Evolutionary conservation across 1,140 invertebrate species (phyloP).

Genomic region (Drosophila gunungcola): DNA sequence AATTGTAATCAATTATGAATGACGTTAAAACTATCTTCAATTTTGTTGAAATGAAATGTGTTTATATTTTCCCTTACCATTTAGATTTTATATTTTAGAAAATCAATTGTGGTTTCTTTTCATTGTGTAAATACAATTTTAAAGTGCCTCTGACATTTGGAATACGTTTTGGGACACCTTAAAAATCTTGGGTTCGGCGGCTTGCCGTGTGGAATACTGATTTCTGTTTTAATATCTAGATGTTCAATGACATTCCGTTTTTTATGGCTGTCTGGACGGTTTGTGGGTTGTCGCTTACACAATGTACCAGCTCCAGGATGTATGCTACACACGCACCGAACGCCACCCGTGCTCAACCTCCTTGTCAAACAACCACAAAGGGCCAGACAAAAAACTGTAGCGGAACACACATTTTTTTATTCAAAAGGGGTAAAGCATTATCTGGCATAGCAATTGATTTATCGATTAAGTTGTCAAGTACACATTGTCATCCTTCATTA

Average conservation of each 20-base stretch:
- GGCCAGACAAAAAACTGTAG: constrained; percentile 41
- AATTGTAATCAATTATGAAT: too few species aligned
- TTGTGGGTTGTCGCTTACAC: constrained; percentile 34
- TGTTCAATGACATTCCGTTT: constrained; percentile 72
- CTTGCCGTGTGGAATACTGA: constrained; percentile 56
- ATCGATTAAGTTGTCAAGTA: constrained; percentile 82
- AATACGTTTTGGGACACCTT: constrained; percentile 36
- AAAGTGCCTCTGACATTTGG: constrained; percentile 17
- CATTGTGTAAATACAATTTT: constrained; percentile 4
- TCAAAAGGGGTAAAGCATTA: constrained; percentile 71
- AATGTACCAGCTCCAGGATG: constrained; percentile 41
- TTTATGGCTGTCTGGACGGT: constrained; percentile 56
- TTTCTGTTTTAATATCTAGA: constrained; percentile 66
- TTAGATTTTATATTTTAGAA: too few species aligned
- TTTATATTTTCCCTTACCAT: too few species aligned
- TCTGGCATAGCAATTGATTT: constrained; percentile 77
- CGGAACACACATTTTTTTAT: constrained; percentile 42
- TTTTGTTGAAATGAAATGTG: too few species aligned
- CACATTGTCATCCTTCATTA: constrained; percentile 78
- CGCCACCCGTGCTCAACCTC: neutral
- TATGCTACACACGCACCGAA: constrained; percentile 60
- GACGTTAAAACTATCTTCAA: too few species aligned
- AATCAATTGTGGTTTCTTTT: too few species aligned
- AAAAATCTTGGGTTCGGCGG: constrained; percentile 4
- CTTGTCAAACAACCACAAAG: constrained; percentile 23